Percentiles rank a stretch among this genome's conserved stretches.
These are phyloP conservation scores for Nylanderia fulva DNA, from an alignment of 1,140 invertebrate genomes.

Conservation along the genomic window DNA sequence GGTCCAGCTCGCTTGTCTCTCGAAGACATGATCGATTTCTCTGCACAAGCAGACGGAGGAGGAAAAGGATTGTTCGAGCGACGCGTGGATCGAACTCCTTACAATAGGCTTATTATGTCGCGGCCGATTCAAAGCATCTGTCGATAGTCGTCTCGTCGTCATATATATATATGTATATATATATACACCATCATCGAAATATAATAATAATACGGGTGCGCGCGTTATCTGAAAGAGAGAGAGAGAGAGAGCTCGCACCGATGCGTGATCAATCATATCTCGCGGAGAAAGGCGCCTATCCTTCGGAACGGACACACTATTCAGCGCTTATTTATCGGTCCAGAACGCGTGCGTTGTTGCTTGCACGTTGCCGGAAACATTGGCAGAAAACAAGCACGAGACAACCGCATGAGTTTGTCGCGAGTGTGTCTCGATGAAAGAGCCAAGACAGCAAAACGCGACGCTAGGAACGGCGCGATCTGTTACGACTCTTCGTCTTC, in stretches of 20 bases:
- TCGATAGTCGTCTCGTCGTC: slow-evolving; percentile 67
- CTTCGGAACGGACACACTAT: slow-evolving; percentile 67
- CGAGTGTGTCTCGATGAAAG: slow-evolving; percentile 5
- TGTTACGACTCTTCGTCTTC: slow-evolving; percentile 34
- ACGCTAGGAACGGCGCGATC: slow-evolving; percentile 7
- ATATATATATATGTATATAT: background rate
- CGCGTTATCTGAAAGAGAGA: slow-evolving; percentile 66
- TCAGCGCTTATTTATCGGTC: slow-evolving; percentile 69
- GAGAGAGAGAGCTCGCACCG: slow-evolving; percentile 44
- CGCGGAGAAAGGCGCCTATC: slow-evolving; percentile 71
- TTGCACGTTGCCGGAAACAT: slow-evolving; percentile 57
- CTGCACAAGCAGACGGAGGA: slow-evolving; percentile 16
- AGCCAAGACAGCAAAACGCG: slow-evolving; percentile 41
- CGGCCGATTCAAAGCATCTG: slow-evolving; percentile 71
- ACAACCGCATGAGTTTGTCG: slow-evolving; percentile 29
- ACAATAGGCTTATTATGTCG: slow-evolving; percentile 72
- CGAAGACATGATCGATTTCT: slow-evolving; percentile 39
- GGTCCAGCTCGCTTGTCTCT: slow-evolving; percentile 13
- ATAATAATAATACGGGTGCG: slow-evolving; percentile 65
- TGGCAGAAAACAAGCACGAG: slow-evolving; percentile 58
- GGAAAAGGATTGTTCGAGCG: slow-evolving; percentile 58
- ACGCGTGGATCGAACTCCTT: slow-evolving; percentile 69
- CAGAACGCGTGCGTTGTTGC: slow-evolving; percentile 41
- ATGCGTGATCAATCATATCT: slow-evolving; percentile 78
- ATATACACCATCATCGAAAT: slow-evolving; percentile 23